A percentile compares a stretch with the other conserved stretches of the same genome.
These are phyloP conservation scores for Telenomus remus DNA, from an alignment of 1,140 invertebrate species.

Conservation along the genomic window DNA sequence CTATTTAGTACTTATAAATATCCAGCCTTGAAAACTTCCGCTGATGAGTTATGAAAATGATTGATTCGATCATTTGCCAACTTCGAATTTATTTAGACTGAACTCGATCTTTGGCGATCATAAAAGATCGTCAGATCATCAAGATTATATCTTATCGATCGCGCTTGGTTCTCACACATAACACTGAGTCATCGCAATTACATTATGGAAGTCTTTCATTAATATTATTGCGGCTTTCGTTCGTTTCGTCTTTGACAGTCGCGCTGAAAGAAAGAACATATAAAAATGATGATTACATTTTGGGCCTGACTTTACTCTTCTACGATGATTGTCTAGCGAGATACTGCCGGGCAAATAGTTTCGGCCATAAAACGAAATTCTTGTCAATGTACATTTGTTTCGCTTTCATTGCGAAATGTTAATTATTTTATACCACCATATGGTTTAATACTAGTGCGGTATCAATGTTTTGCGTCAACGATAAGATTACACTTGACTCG, in stretches of 20 bases:
- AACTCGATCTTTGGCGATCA: constrained; percentile 1
- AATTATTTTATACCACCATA: constrained; percentile 68
- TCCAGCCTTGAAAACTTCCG: too few relatives aligned
- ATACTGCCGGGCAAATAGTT: constrained; percentile 13
- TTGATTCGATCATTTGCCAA: too few relatives aligned
- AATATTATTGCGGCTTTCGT: constrained; percentile 30
- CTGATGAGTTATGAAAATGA: too few relatives aligned
- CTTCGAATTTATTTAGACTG: too few relatives aligned
- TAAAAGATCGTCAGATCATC: constrained; percentile 46
- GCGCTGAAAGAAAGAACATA: constrained; percentile 42
- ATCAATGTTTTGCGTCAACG: constrained; percentile 70
- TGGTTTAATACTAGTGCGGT: constrained; percentile 65
- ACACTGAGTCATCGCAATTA: constrained; percentile 48
- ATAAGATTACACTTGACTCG: constrained; percentile 72
- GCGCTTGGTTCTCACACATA: constrained; percentile 28
- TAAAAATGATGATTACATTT: constrained; percentile 20
- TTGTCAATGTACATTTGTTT: constrained; percentile 8
- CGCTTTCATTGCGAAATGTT: constrained; percentile 36
- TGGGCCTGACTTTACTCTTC: not conserved
- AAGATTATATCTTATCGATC: constrained; percentile 50
- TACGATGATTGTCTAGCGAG: constrained; percentile 10
- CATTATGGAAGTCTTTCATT: constrained; percentile 37
- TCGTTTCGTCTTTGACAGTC: constrained; percentile 40
- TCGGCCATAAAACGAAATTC: not conserved
- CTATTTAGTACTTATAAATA: too few relatives aligned